Percentiles rank a stretch among this genome's conserved stretches.
These are phyloP conservation scores for Torymus texanus DNA, from an alignment of 2,888 invertebrate species.

Conservation along the genomic window DNA sequence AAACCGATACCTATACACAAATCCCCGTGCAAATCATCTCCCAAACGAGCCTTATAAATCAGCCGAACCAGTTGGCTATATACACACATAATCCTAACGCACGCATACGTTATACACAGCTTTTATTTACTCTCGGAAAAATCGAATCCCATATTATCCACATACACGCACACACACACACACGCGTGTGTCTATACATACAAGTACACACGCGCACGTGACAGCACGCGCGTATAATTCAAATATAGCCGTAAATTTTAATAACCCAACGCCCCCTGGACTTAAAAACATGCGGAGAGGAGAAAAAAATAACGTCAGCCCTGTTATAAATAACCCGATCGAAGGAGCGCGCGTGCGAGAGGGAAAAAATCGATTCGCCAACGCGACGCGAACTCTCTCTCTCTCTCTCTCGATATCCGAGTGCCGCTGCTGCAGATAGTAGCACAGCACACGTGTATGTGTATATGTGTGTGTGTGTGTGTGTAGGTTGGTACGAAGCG, in stretches of 20 bases:
- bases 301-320: constrained; percentile 37
- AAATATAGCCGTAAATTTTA: constrained; percentile 34
- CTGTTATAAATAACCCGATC: constrained; percentile 49
- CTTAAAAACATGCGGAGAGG: not conserved
- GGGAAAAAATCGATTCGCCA: constrained; percentile 38
- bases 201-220: not conserved
- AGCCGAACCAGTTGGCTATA: too few species aligned
- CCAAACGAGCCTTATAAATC: too few species aligned
- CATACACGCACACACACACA: not conserved
- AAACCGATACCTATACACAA: too few species aligned
- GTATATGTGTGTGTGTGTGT: not conserved
- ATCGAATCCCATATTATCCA: too few species aligned
- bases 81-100: too few species aligned
- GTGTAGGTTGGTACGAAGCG: too few species aligned
- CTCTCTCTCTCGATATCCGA: not conserved
- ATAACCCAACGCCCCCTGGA: constrained; percentile 3
- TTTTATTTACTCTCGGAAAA: too few species aligned
- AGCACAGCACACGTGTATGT: not conserved
- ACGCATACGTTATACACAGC: too few species aligned
- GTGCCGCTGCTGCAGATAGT: not conserved
- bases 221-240: constrained; percentile 11
- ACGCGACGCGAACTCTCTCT: not conserved
- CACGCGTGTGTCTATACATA: too few species aligned
- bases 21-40: too few species aligned
- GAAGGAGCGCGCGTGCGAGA: constrained; percentile 17